phyloP scores from a whole-genome alignment of 2,797 vertebrate genomes.

The Glossophaga mutica region DNA sequence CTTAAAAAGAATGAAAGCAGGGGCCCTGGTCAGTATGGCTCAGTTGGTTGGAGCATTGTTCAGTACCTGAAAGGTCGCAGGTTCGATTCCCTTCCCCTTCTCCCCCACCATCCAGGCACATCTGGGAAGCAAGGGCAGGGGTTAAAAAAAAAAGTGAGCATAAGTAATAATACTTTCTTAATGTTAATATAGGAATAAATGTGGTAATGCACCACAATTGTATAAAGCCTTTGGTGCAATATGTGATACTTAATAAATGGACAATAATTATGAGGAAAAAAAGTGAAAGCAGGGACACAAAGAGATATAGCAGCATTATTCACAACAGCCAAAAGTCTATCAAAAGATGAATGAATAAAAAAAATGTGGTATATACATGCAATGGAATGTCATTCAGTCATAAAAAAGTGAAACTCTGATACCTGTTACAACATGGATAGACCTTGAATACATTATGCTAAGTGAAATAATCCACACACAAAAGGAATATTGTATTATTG shows the following conservation, averaged over 20 bases:
- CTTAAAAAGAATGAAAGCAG: background rate
- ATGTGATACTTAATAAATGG: too few relatives aligned
- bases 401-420: background rate
- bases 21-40: background rate
- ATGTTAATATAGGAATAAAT: too few relatives aligned
- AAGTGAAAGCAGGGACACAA: background rate
- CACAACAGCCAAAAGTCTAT: background rate
- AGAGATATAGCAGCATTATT: background rate
- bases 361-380: background rate
- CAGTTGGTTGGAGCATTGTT: background rate
- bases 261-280: background rate
- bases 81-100: too few relatives aligned
- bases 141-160: background rate
- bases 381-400: background rate
- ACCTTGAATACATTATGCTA: background rate
- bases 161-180: too few relatives aligned
- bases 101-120: too few relatives aligned
- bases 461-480: background rate
- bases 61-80: background rate
- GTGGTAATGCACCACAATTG: too few relatives aligned
- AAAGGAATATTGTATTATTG: background rate
- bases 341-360: background rate
- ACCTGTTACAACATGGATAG: background rate
- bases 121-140: background rate
- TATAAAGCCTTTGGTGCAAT: too few relatives aligned